Percentiles rank a stretch among this genome's conserved stretches.
Conservation (phyloP, 2,888 invertebrate genomes). For the Hirtodrosophila histrioides region DNA sequence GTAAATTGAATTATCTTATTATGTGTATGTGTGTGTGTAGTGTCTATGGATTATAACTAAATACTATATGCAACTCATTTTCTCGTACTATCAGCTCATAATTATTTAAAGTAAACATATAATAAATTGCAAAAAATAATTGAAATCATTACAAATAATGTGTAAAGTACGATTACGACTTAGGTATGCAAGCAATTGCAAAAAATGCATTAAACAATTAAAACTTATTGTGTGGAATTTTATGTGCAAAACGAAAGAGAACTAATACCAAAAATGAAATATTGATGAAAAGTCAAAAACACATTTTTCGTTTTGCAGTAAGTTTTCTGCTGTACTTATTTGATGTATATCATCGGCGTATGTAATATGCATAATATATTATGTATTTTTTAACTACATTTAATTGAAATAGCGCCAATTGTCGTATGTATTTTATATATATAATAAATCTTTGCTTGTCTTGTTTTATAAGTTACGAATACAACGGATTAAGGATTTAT, state of each 20-base stretch:
- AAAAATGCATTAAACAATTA: conserved; percentile 37
- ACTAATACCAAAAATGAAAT: conserved; percentile 18
- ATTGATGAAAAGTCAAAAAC: conserved; percentile 14
- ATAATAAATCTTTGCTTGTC: conserved; percentile 39
- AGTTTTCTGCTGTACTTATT: conserved; percentile 30
- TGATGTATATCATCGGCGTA: conserved; percentile 39
- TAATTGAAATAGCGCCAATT: conserved; percentile 77
- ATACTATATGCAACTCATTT: conserved; percentile 27
- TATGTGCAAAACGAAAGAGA: conserved; percentile 28
- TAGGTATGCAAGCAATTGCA: conserved; percentile 56
- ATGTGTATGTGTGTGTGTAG: conserved; percentile 25
- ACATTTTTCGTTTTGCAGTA: conserved; percentile 34
- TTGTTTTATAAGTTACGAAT: conserved; percentile 40
- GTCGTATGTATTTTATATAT: conserved; percentile 43
- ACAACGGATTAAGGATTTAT: conserved; percentile 58
- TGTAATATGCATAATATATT: conserved; percentile 56
- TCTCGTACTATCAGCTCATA: conserved; percentile 23
- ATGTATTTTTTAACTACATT: conserved; percentile 67
- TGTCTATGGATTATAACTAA: conserved; percentile 36
- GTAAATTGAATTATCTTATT: conserved; percentile 36
- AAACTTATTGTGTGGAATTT: conserved; percentile 49
- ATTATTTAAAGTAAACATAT: conserved; percentile 23
- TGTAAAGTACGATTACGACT: conserved; percentile 66
- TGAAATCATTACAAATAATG: conserved; percentile 28
- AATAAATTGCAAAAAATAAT: conserved; percentile 47